Percentiles rank a stretch among this genome's conserved stretches.
Evolutionary conservation across 2,113 vertebrate species (phyloP).

Genomic region (Gymnocephalus cernua): DNA sequence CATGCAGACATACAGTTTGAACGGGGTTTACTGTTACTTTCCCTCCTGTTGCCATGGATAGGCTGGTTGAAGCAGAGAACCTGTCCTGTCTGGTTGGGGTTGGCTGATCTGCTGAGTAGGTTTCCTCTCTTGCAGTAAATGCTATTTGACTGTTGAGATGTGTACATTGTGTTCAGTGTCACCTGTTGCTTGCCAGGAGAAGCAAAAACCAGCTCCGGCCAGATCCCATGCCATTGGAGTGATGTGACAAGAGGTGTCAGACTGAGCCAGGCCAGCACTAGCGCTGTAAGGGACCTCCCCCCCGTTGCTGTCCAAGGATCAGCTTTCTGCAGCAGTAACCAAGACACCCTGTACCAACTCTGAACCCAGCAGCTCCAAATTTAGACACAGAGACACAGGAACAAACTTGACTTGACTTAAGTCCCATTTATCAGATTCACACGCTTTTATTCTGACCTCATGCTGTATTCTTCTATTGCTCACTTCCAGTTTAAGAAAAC

Average conservation of each 20-base stretch:
- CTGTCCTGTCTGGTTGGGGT: not conserved
- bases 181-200: slow-evolving; percentile 31
- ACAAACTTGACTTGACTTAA: slow-evolving; percentile 47
- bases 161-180: slow-evolving; percentile 15
- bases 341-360: slow-evolving; percentile 55
- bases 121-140: slow-evolving; percentile 15
- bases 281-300: slow-evolving; percentile 38
- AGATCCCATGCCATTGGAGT: slow-evolving; percentile 31
- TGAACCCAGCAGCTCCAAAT: slow-evolving; percentile 59
- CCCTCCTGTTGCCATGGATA: not conserved
- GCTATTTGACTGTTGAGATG: not conserved
- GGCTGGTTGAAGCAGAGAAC: not conserved
- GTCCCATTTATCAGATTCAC: slow-evolving; percentile 39
- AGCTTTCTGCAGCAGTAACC: slow-evolving; percentile 71
- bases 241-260: slow-evolving; percentile 17
- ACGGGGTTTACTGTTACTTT: not conserved
- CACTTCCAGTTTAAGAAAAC: not conserved
- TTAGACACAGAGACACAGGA: slow-evolving; percentile 60
- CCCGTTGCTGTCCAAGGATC: slow-evolving; percentile 62
- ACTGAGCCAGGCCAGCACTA: not conserved
- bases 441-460: slow-evolving; percentile 6
- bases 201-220: slow-evolving; percentile 50
- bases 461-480: not conserved
- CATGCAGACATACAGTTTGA: not conserved
- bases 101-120: not conserved